These are phyloP conservation scores for Carduelis carduelis DNA, from an alignment of 2,797 vertebrate genomes.

Conservation along the genomic window DNA sequence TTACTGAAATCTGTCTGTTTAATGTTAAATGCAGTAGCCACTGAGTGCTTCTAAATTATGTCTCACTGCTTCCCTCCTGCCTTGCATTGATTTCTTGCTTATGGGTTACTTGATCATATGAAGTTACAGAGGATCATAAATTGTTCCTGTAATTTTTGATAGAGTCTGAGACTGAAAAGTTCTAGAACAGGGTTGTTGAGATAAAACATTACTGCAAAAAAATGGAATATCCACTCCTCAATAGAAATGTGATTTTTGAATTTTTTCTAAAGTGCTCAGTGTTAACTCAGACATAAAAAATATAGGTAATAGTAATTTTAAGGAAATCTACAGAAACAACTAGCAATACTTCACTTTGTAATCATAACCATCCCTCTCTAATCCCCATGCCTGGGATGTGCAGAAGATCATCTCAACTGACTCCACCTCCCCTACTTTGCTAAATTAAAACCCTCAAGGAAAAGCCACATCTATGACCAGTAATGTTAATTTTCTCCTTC, in stretches of 20 bases:
- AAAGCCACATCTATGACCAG: fast-evolving
- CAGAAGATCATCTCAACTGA: neutral
- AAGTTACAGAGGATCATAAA: constrained; percentile 18
- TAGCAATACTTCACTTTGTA: neutral
- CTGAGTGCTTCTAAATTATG: neutral
- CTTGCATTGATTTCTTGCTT: constrained; percentile 43
- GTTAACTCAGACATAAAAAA: neutral
- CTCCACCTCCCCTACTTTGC: neutral
- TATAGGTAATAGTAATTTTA: neutral
- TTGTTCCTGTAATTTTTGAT: neutral
- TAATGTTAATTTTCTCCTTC: neutral
- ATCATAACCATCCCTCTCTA: neutral
- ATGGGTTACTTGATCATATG: constrained; percentile 14
- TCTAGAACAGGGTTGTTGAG: neutral
- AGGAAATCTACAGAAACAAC: neutral
- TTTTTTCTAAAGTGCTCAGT: neutral
- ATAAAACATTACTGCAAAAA: neutral
- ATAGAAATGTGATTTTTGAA: neutral
- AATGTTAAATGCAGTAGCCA: neutral
- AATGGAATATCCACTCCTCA: neutral
- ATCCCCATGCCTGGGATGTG: neutral
- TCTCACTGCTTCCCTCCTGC: neutral
- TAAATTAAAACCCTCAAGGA: neutral
- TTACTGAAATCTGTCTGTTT: constrained; percentile 8
- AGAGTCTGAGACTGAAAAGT: neutral